These are phyloP conservation scores for Ciconia maguari DNA, from an alignment of 2,113 vertebrate species.

Conservation along the genomic window DNA sequence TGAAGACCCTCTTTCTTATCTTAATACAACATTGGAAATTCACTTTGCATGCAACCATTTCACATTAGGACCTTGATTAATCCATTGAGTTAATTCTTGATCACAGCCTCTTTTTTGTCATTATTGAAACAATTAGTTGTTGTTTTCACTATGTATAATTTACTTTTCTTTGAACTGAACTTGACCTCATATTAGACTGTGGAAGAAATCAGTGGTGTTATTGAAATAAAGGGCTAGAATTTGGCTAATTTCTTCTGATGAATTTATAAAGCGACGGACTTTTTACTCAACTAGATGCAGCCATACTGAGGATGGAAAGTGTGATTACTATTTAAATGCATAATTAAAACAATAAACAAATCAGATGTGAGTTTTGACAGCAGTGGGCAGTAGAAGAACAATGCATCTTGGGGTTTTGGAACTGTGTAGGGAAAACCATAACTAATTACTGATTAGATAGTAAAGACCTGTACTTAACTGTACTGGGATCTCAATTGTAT, in stretches of 20 bases:
- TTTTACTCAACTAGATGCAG: background rate
- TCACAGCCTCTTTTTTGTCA: background rate
- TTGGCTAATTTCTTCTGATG: background rate
- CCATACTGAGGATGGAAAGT: background rate
- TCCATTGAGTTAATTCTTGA: background rate
- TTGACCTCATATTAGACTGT: background rate
- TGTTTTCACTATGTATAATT: background rate
- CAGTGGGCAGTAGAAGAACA: background rate
- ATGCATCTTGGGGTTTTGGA: background rate
- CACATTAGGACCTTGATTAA: background rate
- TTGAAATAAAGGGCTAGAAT: background rate
- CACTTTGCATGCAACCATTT: background rate
- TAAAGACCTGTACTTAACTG: background rate
- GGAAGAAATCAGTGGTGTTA: background rate
- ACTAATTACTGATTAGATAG: background rate
- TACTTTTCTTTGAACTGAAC: background rate
- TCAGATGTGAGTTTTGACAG: background rate
- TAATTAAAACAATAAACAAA: conserved; percentile 20
- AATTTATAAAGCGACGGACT: background rate
- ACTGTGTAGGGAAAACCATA: background rate
- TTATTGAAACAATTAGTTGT: background rate
- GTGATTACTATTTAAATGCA: background rate
- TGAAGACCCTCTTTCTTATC: background rate
- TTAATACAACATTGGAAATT: background rate
- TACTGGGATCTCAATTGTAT: background rate